Conservation (phyloP, 2,888 invertebrate species). For the Caradrina clavipalpis region DNA sequence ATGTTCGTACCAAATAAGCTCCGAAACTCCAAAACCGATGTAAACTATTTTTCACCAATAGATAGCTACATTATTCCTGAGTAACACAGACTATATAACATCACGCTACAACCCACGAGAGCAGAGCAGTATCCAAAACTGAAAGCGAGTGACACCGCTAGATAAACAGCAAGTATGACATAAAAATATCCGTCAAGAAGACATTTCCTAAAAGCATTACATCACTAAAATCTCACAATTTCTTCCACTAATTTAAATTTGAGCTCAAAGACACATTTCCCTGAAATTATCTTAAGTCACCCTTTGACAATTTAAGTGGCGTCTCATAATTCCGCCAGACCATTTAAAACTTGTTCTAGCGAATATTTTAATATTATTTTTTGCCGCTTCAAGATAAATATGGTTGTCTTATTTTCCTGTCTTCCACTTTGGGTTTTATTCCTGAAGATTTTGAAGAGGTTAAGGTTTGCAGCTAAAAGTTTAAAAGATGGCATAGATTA, state of each 20-base stretch:
- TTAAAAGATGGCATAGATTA: neutral
- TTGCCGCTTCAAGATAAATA: constrained; percentile 47
- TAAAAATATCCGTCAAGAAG: too few relatives aligned
- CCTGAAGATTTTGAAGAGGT: neutral
- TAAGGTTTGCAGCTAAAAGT: constrained; percentile 2
- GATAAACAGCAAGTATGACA: too few relatives aligned
- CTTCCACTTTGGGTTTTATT: constrained; percentile 12
- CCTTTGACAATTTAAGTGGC: constrained; percentile 56
- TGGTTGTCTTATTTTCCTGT: constrained; percentile 51
- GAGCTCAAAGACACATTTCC: constrained; percentile 47
- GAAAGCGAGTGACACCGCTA: too few relatives aligned
- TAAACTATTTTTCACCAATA: too few relatives aligned
- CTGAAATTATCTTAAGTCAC: constrained; percentile 53
- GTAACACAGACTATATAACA: too few relatives aligned
- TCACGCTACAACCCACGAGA: too few relatives aligned
- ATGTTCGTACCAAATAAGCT: too few relatives aligned
- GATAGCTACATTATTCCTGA: too few relatives aligned
- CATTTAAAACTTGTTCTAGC: constrained; percentile 72
- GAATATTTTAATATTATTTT: constrained; percentile 68
- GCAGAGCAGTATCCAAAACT: too few relatives aligned
- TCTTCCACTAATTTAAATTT: constrained; percentile 46
- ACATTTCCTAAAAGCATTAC: neutral
- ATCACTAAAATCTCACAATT: constrained; percentile 21
- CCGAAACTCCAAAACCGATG: too few relatives aligned
- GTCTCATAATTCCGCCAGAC: constrained; percentile 64